Conservation (phyloP, 2,797 vertebrate genomes). For the Chelidonichthys spinosus region DNA sequence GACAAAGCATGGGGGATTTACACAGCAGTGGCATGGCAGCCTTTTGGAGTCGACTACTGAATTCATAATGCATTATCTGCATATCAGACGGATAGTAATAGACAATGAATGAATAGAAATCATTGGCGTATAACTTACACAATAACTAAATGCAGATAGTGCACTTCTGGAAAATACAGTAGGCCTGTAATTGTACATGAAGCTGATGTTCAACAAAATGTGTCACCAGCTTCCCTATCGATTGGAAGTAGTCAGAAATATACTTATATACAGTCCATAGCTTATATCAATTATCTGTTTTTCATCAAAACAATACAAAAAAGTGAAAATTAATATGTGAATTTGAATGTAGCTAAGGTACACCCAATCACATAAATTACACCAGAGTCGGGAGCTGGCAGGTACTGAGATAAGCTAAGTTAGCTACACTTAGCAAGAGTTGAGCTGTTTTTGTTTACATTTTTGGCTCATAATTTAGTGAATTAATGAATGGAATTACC, state of each 20-base stretch:
- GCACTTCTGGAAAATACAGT: neutral
- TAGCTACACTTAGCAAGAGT: neutral
- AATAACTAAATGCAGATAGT: constrained; percentile 7
- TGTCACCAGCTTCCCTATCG: neutral
- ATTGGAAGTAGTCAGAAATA: neutral
- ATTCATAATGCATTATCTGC: constrained; percentile 52
- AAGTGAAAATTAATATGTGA: neutral
- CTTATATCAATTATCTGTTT: no score
- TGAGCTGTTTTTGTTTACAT: neutral
- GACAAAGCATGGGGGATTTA: constrained; percentile 61
- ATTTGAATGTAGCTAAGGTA: neutral
- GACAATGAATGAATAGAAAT: constrained; percentile 16
- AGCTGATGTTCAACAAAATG: neutral
- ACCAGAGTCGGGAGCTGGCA: neutral
- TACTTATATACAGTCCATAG: no score
- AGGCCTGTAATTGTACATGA: neutral
- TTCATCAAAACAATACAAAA: neutral
- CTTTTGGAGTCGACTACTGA: constrained; percentile 66
- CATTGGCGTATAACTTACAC: neutral
- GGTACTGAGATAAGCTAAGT: neutral
- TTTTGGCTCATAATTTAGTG: neutral
- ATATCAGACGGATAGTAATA: constrained; percentile 20
- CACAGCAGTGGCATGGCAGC: constrained; percentile 50
- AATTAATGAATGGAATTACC: neutral
- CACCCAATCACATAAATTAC: neutral